Conservation (phyloP, 92 coral and sea anemone species). For the Epizoanthus ramosus region DNA sequence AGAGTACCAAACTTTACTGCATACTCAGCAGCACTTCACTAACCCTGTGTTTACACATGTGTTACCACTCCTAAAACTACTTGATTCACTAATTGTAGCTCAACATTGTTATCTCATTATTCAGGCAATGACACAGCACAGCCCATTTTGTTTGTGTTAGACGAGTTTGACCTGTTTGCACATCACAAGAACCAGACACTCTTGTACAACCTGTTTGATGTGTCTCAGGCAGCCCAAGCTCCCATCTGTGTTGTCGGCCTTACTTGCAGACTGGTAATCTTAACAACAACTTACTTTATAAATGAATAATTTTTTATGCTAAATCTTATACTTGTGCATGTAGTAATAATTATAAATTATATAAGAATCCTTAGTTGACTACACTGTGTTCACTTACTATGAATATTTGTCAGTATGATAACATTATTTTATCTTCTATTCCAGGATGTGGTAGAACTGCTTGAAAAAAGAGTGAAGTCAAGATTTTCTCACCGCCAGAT, state of each 20-base stretch:
- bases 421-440: neutral
- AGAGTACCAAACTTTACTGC: too few relatives aligned
- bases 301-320: too few relatives aligned
- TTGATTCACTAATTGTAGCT: neutral
- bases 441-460: slow-evolving; percentile 96
- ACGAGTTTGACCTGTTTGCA: slow-evolving; percentile 95
- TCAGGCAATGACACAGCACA: slow-evolving; percentile 90
- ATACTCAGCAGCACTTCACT: too few relatives aligned
- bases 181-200: slow-evolving; percentile 96
- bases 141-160: slow-evolving; percentile 89
- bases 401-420: neutral
- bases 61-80: neutral
- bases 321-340: too few relatives aligned
- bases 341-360: too few relatives aligned
- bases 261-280: slow-evolving; percentile 92
- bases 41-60: too few relatives aligned
- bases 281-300: neutral
- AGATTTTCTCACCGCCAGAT: slow-evolving; percentile 98
- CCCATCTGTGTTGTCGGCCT: slow-evolving; percentile 95
- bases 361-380: too few relatives aligned
- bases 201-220: slow-evolving; percentile 94
- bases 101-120: neutral
- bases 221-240: slow-evolving; percentile 97
- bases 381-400: neutral
- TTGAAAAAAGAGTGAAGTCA: slow-evolving; percentile 96